A percentile compares a stretch with the other conserved stretches of the same genome.
Conservation (phyloP, 2,888 invertebrate species). For the Hypomecis punctinalis region DNA sequence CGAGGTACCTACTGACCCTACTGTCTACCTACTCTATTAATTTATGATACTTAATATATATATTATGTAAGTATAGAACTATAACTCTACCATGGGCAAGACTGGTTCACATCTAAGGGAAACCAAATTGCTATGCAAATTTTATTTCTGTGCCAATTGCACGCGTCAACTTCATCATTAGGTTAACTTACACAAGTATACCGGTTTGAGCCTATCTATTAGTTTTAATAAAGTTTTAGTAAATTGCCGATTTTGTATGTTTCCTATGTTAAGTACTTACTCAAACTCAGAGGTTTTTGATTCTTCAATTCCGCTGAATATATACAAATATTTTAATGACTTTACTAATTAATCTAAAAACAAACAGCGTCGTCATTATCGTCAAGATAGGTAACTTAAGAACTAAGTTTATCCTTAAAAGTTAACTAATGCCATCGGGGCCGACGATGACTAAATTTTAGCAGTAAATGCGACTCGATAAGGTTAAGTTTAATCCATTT, state of each 20-base stretch:
- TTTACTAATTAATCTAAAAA: too few species aligned
- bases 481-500: constrained; percentile 73
- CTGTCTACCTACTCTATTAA: too few species aligned
- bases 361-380: too few species aligned
- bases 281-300: too few species aligned
- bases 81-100: constrained; percentile 46
- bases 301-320: too few species aligned
- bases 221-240: neutral
- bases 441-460: constrained; percentile 56
- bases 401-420: constrained; percentile 13
- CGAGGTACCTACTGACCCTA: too few species aligned
- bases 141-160: constrained; percentile 31
- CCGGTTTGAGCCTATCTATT: too few species aligned
- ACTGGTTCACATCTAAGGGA: constrained; percentile 52
- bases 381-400: neutral
- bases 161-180: neutral
- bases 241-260: too few species aligned
- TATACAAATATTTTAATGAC: too few species aligned
- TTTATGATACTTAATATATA: too few species aligned
- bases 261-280: too few species aligned
- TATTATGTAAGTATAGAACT: neutral
- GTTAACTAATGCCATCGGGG: constrained; percentile 20
- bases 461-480: constrained; percentile 50
- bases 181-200: too few species aligned
- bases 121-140: constrained; percentile 69